These are phyloP conservation scores for Onthophagus taurus DNA, from an alignment of 1,140 invertebrate genomes.

Conservation along the genomic window DNA sequence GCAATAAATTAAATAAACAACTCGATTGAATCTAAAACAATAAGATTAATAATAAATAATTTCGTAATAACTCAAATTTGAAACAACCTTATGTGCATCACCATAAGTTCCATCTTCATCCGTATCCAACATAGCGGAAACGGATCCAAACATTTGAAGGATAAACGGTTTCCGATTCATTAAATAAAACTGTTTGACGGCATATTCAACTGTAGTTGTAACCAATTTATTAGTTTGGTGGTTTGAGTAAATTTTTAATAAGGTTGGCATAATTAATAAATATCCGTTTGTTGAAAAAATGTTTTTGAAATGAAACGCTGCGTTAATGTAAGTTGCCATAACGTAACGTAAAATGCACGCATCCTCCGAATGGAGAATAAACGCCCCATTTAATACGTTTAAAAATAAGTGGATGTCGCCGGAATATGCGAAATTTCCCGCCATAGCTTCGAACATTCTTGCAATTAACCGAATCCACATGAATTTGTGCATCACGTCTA, in stretches of 20 bases:
- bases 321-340: constrained; percentile 94
- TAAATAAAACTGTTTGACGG: constrained; percentile 96
- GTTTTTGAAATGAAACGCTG: constrained; percentile 96
- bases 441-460: constrained; percentile 98
- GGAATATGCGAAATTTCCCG: constrained; percentile 94
- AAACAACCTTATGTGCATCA: constrained; percentile 78
- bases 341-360: constrained; percentile 91
- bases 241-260: constrained; percentile 93
- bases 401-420: constrained; percentile 95
- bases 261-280: constrained; percentile 92
- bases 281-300: constrained; percentile 98
- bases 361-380: constrained; percentile 96
- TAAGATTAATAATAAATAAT: constrained; percentile 15
- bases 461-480: constrained; percentile 96
- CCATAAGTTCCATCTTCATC: constrained; percentile 78
- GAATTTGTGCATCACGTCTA: constrained; percentile 97
- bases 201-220: constrained; percentile 92
- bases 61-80: constrained; percentile 6
- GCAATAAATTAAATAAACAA: constrained; percentile 81
- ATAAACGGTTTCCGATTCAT: constrained; percentile 98
- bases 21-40: constrained; percentile 70
- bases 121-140: constrained; percentile 91
- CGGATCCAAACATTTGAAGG: constrained; percentile 96
- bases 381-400: constrained; percentile 93
- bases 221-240: constrained; percentile 95